Evolutionary conservation across 2,113 vertebrate genomes (phyloP), one percentile per base, ranked within the genome.

Genomic region (Alces alces): DNA sequence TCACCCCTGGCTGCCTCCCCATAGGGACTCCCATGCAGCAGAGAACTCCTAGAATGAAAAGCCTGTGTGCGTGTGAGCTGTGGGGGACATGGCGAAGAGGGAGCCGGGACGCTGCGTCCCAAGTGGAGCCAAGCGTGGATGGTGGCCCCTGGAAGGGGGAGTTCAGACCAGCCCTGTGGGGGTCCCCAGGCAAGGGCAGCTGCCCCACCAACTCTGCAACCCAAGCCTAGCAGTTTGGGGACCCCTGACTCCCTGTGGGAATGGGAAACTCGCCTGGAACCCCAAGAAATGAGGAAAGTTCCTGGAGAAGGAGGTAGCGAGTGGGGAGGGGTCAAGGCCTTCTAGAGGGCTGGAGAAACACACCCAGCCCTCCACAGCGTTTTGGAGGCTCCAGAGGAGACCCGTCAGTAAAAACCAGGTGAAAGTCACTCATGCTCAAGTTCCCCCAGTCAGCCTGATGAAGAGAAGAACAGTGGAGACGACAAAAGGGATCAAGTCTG

Each of bases 1-100:
- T 97, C 86, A 84, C 50, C 91, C 55, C 43, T 86, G 64, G 86
- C 91, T 94, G 86, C n/a, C 11, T 94, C 93, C 95, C 97, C 57
- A 33, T 6, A 94, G 97, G 96, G 96, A 95, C 95, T 97, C 86
- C 82, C 80, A 57, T 82, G 91, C 94, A 64, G 86, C 76, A 90
- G 60, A 52, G 84, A 91, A 64, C 60, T 73, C 85, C n/a, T 66
- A 82, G 88, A 87, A 93, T 76, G 87, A 96, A 96, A 85, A 92
- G 86, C 61, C 43, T 30, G 70, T 50, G 57, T 93, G 80, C 83
- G 90, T 47, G 87, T 28, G 45, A 21, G 58, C 39, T 91, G 83
- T 92, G 85, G 79, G 91, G 80, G 54, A 70, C 82, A 54, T 43
- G 8, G 23, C 7, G 43, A 73, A 89, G 61, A 66, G 61, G 93